Conservation (phyloP, 2,113 vertebrate genomes). For the Syngnathus floridae region DNA sequence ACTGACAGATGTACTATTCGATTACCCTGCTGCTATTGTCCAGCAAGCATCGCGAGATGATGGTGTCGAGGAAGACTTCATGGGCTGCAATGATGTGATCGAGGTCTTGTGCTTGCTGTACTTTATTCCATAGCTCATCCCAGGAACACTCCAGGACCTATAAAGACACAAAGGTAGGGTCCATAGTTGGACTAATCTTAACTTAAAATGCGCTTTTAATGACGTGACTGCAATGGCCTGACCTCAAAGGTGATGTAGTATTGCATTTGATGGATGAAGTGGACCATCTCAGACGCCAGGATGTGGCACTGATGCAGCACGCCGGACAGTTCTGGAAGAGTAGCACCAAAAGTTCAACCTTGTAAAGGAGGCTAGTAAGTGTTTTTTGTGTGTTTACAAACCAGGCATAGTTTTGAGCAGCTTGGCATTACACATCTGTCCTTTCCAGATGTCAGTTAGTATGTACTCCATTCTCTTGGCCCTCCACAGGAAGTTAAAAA, state of each 20-base stretch:
- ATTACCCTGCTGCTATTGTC: conserved; percentile 78
- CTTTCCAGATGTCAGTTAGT: conserved; percentile 96
- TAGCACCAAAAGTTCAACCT: not conserved
- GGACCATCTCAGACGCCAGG: conserved; percentile 97
- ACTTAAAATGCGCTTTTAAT: not conserved
- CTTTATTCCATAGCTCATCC: conserved; percentile 95
- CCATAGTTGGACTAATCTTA: not conserved
- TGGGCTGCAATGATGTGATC: conserved; percentile 97
- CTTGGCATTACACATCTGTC: conserved; percentile 98
- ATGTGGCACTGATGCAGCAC: conserved; percentile 96
- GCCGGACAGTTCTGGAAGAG: conserved; percentile 79
- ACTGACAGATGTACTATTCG: not conserved
- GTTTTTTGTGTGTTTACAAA: conserved; percentile 39
- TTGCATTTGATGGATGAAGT: conserved; percentile 99
- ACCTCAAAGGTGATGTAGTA: conserved; percentile 99
- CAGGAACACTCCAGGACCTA: conserved; percentile 96
- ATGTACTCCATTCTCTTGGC: conserved; percentile 98
- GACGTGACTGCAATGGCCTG: conserved; percentile 10
- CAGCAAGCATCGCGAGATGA: conserved; percentile 90
- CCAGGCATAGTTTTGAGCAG: conserved; percentile 90
- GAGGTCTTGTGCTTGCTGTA: conserved; percentile 89
- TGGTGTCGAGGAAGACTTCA: conserved; percentile 86
- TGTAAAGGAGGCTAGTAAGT: not conserved
- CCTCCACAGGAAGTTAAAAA: conserved; percentile 96
- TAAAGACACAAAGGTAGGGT: not conserved